Conservation (phyloP, 2,888 invertebrate species). For the Fragum fragum region DNA sequence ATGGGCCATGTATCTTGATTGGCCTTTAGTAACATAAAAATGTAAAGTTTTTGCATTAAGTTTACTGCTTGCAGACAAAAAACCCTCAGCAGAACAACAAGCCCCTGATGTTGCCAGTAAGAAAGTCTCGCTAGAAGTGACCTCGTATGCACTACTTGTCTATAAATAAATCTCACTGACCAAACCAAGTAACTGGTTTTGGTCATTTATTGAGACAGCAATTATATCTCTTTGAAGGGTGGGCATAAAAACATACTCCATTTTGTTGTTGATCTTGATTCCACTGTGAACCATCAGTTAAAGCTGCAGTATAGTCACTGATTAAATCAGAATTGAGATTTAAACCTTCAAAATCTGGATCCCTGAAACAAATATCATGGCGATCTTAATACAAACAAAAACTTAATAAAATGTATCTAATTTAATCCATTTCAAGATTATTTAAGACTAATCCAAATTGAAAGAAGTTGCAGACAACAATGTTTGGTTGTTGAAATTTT, state of each 20-base stretch:
- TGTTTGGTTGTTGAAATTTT: too few relatives aligned
- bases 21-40: too few relatives aligned
- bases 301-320: constrained; percentile 31
- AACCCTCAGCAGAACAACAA: too few relatives aligned
- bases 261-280: constrained; percentile 19
- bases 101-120: background rate
- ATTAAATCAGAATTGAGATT: constrained; percentile 22
- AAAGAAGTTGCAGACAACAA: too few relatives aligned
- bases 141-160: background rate
- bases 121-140: too few relatives aligned
- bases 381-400: too few relatives aligned
- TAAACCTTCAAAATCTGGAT: constrained; percentile 24
- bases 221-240: background rate
- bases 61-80: too few relatives aligned
- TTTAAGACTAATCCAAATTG: too few relatives aligned
- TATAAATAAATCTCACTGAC: background rate
- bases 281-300: constrained; percentile 29
- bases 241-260: constrained; percentile 7
- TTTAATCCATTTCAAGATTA: too few relatives aligned
- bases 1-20: too few relatives aligned
- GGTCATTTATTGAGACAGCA: background rate
- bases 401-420: too few relatives aligned
- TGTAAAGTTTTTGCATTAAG: too few relatives aligned
- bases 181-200: background rate
- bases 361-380: background rate